Percentiles rank a stretch among this genome's conserved stretches.
Conservation (phyloP, 1,140 invertebrate species). For the Magallana ariakensis region DNA sequence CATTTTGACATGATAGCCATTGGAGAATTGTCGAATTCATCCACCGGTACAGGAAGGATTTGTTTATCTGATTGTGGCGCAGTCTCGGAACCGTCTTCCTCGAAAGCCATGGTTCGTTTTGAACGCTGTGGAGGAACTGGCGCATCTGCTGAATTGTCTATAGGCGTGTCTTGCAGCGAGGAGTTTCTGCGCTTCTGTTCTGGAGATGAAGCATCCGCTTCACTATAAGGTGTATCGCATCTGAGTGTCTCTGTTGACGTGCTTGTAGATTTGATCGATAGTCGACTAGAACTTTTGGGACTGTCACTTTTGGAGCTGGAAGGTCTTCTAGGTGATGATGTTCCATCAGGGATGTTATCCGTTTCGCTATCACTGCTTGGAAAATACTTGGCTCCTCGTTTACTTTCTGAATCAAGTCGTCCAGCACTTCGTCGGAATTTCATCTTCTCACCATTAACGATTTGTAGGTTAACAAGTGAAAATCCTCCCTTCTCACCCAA, state of each 20-base stretch:
- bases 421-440: conserved; percentile 61
- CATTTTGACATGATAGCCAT: conserved; percentile 68
- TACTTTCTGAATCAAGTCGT: conserved; percentile 65
- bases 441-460: conserved; percentile 9
- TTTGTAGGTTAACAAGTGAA: neutral
- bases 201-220: conserved; percentile 66
- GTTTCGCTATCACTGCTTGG: conserved; percentile 73
- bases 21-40: conserved; percentile 66
- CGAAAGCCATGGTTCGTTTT: conserved; percentile 7
- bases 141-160: conserved; percentile 43
- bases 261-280: conserved; percentile 74
- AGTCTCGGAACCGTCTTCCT: conserved; percentile 33
- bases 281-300: conserved; percentile 70
- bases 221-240: conserved; percentile 69
- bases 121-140: conserved; percentile 40
- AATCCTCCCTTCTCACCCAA: conserved; percentile 49
- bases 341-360: conserved; percentile 64
- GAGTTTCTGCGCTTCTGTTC: conserved; percentile 60
- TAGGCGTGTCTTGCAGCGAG: neutral
- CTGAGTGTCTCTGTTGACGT: conserved; percentile 76
- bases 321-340: conserved; percentile 59
- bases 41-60: neutral
- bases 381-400: conserved; percentile 70
- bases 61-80: conserved; percentile 46
- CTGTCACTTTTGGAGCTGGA: conserved; percentile 72